These are phyloP conservation scores for Psylliodes chrysocephalus DNA, from an alignment of 2,888 invertebrate genomes.

Conservation along the genomic window DNA sequence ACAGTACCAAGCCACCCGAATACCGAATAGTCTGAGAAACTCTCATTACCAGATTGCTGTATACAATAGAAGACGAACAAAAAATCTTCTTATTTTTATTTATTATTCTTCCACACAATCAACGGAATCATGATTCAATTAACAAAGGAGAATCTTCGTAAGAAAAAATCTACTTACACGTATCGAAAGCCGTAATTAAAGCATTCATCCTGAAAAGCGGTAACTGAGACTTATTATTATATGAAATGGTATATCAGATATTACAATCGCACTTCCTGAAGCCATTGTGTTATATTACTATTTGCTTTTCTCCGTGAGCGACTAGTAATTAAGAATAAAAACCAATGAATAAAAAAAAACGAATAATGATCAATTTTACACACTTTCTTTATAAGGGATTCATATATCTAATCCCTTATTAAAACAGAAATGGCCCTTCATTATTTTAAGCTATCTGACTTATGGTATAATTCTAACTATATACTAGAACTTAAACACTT, in stretches of 20 bases:
- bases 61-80: constrained; percentile 1
- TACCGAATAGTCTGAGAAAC: constrained; percentile 3
- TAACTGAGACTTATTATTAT: not conserved
- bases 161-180: not conserved
- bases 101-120: not conserved
- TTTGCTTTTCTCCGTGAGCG: no score
- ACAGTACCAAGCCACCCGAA: not conserved
- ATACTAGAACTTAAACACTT: no score
- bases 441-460: no score
- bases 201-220: not conserved
- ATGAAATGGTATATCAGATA: not conserved
- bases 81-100: not conserved
- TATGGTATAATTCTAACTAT: no score
- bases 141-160: constrained; percentile 1
- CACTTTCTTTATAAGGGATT: no score
- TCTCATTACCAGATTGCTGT: not conserved
- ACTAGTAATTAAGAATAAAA: no score
- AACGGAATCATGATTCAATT: constrained; percentile 6
- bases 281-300: not conserved
- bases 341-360: no score
- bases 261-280: not conserved
- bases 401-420: no score
- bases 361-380: no score
- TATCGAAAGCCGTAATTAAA: not conserved
- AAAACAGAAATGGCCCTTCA: no score